A percentile compares a stretch with the other conserved stretches of the same genome.
Evolutionary conservation across 1,140 invertebrate species (phyloP).

Genomic region (Drosophila pachea): DNA sequence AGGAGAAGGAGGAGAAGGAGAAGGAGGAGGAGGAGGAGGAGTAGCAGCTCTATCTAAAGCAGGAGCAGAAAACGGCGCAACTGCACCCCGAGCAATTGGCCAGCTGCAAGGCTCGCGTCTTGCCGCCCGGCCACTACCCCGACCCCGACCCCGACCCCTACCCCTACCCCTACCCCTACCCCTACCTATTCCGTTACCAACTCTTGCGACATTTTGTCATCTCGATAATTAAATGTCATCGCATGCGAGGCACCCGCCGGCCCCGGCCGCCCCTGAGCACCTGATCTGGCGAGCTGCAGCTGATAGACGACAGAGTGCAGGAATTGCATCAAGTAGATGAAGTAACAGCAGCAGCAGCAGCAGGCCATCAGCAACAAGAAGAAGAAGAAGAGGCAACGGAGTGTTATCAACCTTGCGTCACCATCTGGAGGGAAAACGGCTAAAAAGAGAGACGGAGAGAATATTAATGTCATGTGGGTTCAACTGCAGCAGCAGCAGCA

Average conservation of each 20-base stretch:
- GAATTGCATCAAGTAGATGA: conserved; percentile 5
- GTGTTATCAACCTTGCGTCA: neutral
- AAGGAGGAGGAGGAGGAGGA: conserved; percentile 3
- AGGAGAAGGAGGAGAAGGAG: neutral
- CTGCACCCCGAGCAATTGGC: conserved; percentile 17
- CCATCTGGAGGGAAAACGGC: conserved; percentile 11
- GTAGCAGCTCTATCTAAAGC: conserved; percentile 32
- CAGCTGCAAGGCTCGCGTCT: conserved; percentile 39
- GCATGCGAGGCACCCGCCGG: conserved; percentile 32
- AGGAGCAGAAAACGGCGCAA: neutral
- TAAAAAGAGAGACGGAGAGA: neutral
- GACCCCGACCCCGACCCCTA: neutral
- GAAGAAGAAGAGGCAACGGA: neutral
- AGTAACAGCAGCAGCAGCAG: neutral
- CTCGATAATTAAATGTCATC: conserved; percentile 53
- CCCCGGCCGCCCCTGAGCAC: neutral
- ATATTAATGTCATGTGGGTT: conserved; percentile 69
- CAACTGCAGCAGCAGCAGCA: conserved; percentile 14
- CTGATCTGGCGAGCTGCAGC: neutral
- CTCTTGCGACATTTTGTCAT: conserved; percentile 56
- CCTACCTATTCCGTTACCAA: conserved; percentile 24
- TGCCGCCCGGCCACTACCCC: conserved; percentile 20
- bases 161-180: neutral
- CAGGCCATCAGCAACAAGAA: neutral
- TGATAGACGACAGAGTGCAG: conserved; percentile 7